Percentiles rank a stretch among this genome's conserved stretches.
Conservation (phyloP, 2,113 vertebrate genomes). For the Lepisosteus oculatus region DNA sequence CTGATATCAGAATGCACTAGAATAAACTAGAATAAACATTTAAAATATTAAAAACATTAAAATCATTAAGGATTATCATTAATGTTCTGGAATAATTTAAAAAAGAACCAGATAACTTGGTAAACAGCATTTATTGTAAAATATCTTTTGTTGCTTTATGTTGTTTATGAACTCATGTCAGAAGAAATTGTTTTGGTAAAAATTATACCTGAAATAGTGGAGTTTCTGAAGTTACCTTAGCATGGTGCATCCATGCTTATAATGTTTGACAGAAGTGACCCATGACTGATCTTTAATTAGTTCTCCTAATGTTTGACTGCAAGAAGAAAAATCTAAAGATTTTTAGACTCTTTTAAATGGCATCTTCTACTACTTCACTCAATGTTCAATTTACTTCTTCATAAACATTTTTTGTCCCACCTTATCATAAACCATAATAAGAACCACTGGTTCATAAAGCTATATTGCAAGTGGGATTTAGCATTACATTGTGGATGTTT, state of each 20-base stretch:
- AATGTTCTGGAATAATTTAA: too few species aligned
- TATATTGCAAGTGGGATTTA: not conserved
- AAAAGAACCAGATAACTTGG: too few species aligned
- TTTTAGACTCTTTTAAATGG: not conserved
- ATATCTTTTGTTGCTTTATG: too few species aligned
- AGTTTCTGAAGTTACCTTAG: not conserved
- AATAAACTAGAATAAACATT: too few species aligned
- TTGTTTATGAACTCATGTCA: too few species aligned
- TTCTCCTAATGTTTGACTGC: not conserved
- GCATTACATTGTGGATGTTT: conserved; percentile 1
- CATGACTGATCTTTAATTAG: not conserved
- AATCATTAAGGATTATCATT: too few species aligned
- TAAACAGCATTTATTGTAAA: too few species aligned
- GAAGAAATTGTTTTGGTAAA: not conserved
- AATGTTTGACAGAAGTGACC: not conserved
- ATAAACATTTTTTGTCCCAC: not conserved
- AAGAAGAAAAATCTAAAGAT: not conserved
- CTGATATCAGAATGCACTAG: too few species aligned
- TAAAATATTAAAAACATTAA: too few species aligned
- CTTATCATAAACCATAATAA: not conserved
- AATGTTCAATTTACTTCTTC: conserved; percentile 3
- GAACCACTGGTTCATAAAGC: not conserved
- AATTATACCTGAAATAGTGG: not conserved
- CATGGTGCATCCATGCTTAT: not conserved
- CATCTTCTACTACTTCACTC: not conserved